Evolutionary conservation across 2,113 vertebrate genomes (phyloP).

Genomic region (Guaruba guarouba): DNA sequence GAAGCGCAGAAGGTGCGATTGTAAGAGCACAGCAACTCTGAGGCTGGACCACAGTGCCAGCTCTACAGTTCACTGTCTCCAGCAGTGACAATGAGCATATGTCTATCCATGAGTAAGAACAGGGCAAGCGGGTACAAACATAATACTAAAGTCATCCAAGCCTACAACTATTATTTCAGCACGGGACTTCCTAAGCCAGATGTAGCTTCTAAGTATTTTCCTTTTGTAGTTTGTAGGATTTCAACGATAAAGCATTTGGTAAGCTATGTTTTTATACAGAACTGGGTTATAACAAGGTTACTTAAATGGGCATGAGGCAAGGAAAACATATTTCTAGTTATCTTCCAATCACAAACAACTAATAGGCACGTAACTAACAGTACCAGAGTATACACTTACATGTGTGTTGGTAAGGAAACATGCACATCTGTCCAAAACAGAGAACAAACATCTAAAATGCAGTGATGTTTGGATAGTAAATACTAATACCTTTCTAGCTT

Average conservation of each 20-base stretch:
- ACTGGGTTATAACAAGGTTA: neutral
- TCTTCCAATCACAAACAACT: neutral
- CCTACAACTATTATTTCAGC: neutral
- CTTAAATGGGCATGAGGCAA: neutral
- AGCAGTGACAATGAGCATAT: accelerated
- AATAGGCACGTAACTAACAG: neutral
- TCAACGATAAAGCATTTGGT: neutral
- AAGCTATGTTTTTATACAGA: neutral
- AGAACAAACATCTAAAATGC: neutral
- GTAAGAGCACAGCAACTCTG: neutral
- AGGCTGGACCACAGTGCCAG: neutral
- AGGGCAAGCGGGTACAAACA: neutral
- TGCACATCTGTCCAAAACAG: neutral
- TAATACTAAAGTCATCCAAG: neutral
- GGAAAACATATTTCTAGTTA: neutral
- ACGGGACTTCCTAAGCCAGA: neutral
- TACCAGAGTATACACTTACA: neutral
- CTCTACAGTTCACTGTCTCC: neutral
- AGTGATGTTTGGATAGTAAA: neutral
- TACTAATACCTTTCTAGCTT: neutral
- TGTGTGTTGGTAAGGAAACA: neutral
- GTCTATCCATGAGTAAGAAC: neutral
- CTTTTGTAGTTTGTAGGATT: neutral
- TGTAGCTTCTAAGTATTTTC: neutral
- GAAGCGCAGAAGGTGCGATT: conserved; percentile 38